Conservation (phyloP, 2,888 invertebrate genomes). For the Campoplex capitator region DNA sequence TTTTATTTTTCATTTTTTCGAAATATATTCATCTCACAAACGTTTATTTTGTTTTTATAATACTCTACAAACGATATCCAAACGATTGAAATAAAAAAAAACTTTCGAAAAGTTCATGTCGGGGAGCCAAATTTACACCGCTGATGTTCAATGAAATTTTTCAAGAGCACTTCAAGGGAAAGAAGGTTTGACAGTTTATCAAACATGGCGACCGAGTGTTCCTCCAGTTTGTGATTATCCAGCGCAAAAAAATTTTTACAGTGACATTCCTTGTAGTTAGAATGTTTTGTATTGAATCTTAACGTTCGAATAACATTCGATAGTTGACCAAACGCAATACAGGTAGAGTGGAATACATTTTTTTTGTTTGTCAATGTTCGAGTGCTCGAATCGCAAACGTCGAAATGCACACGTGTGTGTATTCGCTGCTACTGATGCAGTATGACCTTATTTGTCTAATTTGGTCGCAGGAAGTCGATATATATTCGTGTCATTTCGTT, state of each 20-base stretch:
- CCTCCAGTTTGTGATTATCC: constrained; percentile 30
- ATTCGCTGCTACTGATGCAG: constrained; percentile 50
- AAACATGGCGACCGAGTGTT: constrained; percentile 58
- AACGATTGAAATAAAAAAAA: too few relatives aligned
- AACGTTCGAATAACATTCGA: background rate
- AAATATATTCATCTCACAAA: background rate
- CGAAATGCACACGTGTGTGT: constrained; percentile 43
- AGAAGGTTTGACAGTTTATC: constrained; percentile 61
- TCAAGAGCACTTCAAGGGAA: background rate
- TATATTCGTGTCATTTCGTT: constrained; percentile 52
- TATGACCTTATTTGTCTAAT: constrained; percentile 66
- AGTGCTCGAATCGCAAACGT: background rate
- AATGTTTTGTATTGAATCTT: constrained; percentile 15
- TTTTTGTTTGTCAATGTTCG: background rate
- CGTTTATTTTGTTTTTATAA: too few relatives aligned
- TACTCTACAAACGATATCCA: too few relatives aligned
- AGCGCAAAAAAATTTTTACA: background rate
- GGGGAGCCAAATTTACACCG: too few relatives aligned
- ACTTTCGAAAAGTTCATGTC: too few relatives aligned
- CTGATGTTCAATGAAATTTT: background rate
- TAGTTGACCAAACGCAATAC: background rate
- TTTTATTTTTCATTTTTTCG: too few relatives aligned
- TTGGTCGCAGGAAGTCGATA: constrained; percentile 64
- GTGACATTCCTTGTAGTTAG: constrained; percentile 11
- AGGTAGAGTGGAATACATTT: constrained; percentile 35